Evolutionary conservation across 2,113 vertebrate genomes (phyloP).

Genomic region (Penelope pileata): DNA sequence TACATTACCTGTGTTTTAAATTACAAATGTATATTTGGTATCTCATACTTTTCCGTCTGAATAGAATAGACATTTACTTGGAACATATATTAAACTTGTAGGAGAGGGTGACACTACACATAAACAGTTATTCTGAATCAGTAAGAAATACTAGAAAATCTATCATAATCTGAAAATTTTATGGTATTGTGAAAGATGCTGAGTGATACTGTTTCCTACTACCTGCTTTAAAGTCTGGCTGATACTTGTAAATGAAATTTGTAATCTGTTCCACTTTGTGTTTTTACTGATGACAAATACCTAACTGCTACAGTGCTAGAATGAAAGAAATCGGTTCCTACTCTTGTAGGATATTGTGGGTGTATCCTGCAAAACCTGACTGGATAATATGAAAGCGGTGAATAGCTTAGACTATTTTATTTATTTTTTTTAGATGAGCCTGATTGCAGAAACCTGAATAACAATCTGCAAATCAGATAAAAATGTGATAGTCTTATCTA

Average conservation of each 20-base stretch:
- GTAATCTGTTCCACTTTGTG: rapidly evolving
- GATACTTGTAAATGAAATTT: not conserved
- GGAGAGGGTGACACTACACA: not conserved
- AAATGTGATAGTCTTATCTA: not conserved
- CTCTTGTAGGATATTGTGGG: not conserved
- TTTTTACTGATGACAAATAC: not conserved
- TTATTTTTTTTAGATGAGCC: not conserved
- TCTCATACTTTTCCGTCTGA: not conserved
- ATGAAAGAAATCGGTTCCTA: not conserved
- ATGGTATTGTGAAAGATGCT: not conserved
- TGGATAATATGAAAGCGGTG: not conserved
- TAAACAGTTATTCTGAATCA: not conserved
- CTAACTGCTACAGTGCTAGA: not conserved
- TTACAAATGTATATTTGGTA: not conserved
- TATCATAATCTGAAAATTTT: not conserved
- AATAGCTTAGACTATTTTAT: not conserved
- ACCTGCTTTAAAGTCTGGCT: not conserved
- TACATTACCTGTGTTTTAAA: not conserved
- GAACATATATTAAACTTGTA: not conserved
- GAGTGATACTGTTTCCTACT: not conserved
- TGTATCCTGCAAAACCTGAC: not conserved
- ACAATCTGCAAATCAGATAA: not conserved
- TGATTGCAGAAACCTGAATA: not conserved
- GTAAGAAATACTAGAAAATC: not conserved
- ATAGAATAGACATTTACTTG: not conserved